Conservation (phyloP, 1,140 invertebrate genomes). For the Drosophila dunni region DNA sequence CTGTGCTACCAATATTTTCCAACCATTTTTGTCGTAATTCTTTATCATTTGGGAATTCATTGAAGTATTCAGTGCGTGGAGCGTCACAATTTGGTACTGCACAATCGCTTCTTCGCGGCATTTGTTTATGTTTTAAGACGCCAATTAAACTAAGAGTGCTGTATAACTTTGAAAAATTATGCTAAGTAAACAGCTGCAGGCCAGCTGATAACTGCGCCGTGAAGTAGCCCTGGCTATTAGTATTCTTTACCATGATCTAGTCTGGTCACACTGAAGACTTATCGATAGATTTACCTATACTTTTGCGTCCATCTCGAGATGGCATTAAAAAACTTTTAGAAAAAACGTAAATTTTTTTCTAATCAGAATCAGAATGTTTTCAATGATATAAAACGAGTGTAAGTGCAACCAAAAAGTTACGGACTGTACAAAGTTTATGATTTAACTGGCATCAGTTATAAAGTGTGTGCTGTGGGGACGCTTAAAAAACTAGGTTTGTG, state of each 20-base stretch:
- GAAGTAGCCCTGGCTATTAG: not conserved
- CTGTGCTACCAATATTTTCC: slow-evolving; percentile 5
- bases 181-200: not conserved
- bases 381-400: slow-evolving; percentile 32
- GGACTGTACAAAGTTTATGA: not conserved
- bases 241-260: not conserved
- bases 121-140: slow-evolving; percentile 3
- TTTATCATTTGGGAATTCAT: not conserved
- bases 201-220: slow-evolving; percentile 3
- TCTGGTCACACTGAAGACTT: slow-evolving; percentile 11
- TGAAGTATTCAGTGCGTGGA: not conserved
- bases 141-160: not conserved
- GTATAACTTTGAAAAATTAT: not conserved
- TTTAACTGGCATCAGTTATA: not conserved
- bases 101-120: not conserved
- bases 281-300: slow-evolving; percentile 28
- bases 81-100: not conserved
- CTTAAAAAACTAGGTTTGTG: slow-evolving; percentile 10
- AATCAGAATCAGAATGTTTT: slow-evolving; percentile 27
- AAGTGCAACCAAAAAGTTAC: slow-evolving; percentile 1
- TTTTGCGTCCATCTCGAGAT: slow-evolving; percentile 11
- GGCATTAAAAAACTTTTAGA: slow-evolving; percentile 20
- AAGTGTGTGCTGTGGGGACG: not conserved
- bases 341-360: slow-evolving; percentile 20
- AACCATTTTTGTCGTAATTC: slow-evolving; percentile 7